Evolutionary conservation across 2,888 invertebrate genomes (phyloP), one percentile per base, ranked within the genome.

Genomic region (Drosophila leonis): DNA sequence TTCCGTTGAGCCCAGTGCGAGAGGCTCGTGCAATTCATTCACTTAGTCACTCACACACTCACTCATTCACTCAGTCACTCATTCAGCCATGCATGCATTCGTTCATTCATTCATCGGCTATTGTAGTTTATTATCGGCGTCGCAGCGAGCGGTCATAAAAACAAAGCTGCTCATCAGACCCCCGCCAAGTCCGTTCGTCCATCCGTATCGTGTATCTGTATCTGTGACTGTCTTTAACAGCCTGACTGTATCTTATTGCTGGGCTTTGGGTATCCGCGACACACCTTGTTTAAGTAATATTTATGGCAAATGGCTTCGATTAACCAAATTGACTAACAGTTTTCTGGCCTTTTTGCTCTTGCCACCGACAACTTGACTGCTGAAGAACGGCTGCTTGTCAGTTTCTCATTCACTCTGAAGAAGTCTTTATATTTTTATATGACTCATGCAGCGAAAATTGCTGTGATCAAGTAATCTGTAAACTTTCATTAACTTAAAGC

Each of bases 51-150:
- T 52, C 51, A 55, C 20, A 35, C 60, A 63, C 29, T 61, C 71
- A 71, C 7, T 18, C 64, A 52, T 29, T 35, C 55, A 46, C n/a
- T 35, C 63, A 54, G n/a, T 44, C 62, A 48, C 12, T 39, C 57
- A 74, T 39, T 46, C 73, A 52, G 37, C 37, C 65, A 70, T 37
- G 44, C 73, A 55, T 24, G 10, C 65, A 71, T 46, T 64, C 68
- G 68, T 68, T 71, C 85, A 87, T 87, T 83, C 88, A 72, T 71
- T 70, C 75, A 78, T 63, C 69, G 51, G 60, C 56, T 67, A 88
- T 89, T 82, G 90, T 87, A 79, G 88, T 84, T 87, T 84, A 84
- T 88, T 89, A 88, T 78, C 71, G 78, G 46, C 65, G 41, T 51
- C 72, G 48, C 79, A 79, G 65, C 65, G 57, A 65, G 70, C 13